These are phyloP conservation scores for Euwallacea similis DNA, from an alignment of 1,140 invertebrate species.

Conservation along the genomic window DNA sequence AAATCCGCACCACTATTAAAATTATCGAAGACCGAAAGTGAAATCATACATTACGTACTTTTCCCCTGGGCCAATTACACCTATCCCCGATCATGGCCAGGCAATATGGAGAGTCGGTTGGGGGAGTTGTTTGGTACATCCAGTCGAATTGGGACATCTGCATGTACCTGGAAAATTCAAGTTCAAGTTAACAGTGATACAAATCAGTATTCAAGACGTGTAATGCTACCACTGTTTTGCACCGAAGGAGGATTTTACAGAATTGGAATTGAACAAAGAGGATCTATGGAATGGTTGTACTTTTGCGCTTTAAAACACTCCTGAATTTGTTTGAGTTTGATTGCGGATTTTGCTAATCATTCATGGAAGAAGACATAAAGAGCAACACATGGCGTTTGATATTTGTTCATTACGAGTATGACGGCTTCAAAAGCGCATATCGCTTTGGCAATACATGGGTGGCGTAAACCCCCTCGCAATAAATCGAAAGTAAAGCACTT, in stretches of 20 bases:
- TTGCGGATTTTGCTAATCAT: no score
- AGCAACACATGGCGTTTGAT: neutral
- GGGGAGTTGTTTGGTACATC: conserved; percentile 88
- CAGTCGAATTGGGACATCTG: conserved; percentile 86
- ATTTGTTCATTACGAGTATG: no score
- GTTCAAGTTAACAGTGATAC: no score
- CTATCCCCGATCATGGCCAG: conserved; percentile 80
- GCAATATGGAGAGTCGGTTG: conserved; percentile 72
- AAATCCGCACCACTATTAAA: no score
- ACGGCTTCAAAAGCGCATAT: no score
- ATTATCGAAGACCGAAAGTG: no score
- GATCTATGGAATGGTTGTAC: neutral
- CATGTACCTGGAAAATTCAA: conserved; percentile 64
- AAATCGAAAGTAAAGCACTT: neutral
- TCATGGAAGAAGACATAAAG: no score
- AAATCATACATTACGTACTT: conserved; percentile 38
- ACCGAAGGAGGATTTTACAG: neutral
- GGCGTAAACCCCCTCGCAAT: neutral
- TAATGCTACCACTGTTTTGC: no score
- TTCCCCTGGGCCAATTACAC: conserved; percentile 84
- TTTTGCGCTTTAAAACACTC: no score
- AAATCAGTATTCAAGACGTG: no score
- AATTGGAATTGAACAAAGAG: neutral
- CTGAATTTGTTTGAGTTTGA: no score
- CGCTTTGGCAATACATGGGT: neutral